Evolutionary conservation across 2,113 vertebrate species (phyloP).

Genomic region (Microtus richardsoni): DNA sequence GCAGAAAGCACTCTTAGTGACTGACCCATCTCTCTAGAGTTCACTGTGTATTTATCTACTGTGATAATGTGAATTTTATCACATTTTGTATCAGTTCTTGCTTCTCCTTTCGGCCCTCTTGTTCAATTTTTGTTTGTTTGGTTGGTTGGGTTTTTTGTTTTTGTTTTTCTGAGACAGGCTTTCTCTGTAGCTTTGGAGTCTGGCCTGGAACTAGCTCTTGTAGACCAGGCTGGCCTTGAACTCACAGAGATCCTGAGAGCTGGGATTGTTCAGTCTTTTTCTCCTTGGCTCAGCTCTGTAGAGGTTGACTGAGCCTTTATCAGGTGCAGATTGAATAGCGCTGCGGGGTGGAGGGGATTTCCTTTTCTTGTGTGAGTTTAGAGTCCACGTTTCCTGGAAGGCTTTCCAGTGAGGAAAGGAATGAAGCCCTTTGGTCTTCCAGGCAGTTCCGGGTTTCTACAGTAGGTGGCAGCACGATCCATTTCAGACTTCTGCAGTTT

Average conservation of each 20-base stretch:
- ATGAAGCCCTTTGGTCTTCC: not conserved
- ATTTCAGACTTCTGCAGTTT: not conserved
- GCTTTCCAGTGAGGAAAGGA: not conserved
- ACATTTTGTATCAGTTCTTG: not conserved
- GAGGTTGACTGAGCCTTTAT: not conserved
- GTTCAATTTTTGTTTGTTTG: too few relatives aligned
- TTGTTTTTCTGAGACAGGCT: too few relatives aligned
- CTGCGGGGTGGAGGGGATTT: not conserved
- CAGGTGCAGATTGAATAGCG: not conserved
- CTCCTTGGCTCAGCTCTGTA: not conserved
- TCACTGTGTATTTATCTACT: not conserved
- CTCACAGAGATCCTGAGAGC: too few relatives aligned
- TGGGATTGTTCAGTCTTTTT: not conserved
- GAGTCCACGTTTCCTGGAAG: not conserved
- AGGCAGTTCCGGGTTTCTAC: constrained; percentile 59
- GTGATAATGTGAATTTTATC: constrained; percentile 32
- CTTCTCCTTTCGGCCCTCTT: not conserved
- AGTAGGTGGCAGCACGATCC: constrained; percentile 80
- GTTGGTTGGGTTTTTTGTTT: too few relatives aligned
- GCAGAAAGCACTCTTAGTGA: not conserved
- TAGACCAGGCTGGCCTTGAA: too few relatives aligned
- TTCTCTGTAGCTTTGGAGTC: too few relatives aligned
- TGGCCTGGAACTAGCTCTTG: too few relatives aligned
- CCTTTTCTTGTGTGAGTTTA: not conserved
- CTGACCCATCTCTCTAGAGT: not conserved